phyloP scores from a whole-genome alignment of 1,140 invertebrate species.

The Neodiprion fabricii region DNA sequence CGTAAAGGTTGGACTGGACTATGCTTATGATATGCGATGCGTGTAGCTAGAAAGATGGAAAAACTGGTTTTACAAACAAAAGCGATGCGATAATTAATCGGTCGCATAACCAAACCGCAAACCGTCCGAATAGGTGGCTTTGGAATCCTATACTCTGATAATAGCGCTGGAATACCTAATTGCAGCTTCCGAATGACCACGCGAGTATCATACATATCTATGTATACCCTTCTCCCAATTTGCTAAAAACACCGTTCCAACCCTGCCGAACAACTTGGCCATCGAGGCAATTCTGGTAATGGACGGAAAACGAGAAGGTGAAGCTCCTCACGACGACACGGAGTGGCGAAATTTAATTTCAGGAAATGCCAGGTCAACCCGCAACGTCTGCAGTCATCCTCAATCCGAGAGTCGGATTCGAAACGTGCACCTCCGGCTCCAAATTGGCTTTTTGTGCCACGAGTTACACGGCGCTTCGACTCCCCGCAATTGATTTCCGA shows the following conservation, averaged over 20 bases:
- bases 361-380: neutral
- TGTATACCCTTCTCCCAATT: neutral
- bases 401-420: neutral
- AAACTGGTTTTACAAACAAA: neutral
- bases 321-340: neutral
- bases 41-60: too few species aligned
- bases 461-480: neutral
- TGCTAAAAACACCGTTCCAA: constrained; percentile 7
- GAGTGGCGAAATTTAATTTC: constrained; percentile 7
- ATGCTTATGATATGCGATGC: too few species aligned
- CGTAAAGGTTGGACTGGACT: too few species aligned
- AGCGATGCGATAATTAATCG: neutral
- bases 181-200: neutral
- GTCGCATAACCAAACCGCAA: neutral
- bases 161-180: neutral
- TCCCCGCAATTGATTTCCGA: neutral
- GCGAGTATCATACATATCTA: neutral
- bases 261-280: neutral
- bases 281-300: constrained; percentile 1
- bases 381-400: constrained; percentile 1
- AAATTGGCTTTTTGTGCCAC: neutral
- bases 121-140: neutral
- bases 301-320: constrained; percentile 1
- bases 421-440: neutral
- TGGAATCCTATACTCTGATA: neutral